Percentiles rank a stretch among this genome's conserved stretches.
Conservation (phyloP, 2,797 vertebrate species). For the Arremon aurantiirostris region DNA sequence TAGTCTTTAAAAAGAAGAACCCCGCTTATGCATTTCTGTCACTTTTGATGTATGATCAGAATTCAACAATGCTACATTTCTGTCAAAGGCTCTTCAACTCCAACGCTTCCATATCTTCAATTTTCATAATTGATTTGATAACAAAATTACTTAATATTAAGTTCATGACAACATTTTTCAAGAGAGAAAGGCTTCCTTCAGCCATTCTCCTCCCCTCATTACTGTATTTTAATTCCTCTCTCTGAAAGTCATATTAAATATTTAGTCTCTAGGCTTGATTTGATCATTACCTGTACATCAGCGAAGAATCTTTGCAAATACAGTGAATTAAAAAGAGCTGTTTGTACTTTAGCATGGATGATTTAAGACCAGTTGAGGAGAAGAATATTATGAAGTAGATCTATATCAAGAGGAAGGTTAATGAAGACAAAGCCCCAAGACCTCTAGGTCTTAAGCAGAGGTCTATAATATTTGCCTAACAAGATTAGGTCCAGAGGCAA, state of each 20-base stretch:
- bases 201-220: background rate
- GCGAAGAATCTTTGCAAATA: background rate
- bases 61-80: conserved; percentile 26
- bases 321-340: background rate
- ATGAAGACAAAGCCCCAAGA: background rate
- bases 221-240: background rate
- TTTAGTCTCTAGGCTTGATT: background rate
- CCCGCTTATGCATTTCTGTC: background rate
- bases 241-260: background rate
- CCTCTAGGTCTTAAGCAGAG: background rate
- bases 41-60: conserved; percentile 21
- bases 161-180: background rate
- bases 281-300: background rate
- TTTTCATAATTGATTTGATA: conserved; percentile 50
- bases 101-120: background rate
- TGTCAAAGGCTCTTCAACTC: conserved; percentile 29
- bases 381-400: background rate
- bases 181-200: background rate
- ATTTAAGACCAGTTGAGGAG: background rate
- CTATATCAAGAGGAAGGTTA: background rate
- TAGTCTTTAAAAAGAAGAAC: background rate
- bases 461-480: background rate
- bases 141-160: conserved; percentile 7
- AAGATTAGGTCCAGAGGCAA: background rate
- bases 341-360: background rate